Evolutionary conservation across 2,797 vertebrate species (phyloP).

Genomic region (Synanceia verrucosa): DNA sequence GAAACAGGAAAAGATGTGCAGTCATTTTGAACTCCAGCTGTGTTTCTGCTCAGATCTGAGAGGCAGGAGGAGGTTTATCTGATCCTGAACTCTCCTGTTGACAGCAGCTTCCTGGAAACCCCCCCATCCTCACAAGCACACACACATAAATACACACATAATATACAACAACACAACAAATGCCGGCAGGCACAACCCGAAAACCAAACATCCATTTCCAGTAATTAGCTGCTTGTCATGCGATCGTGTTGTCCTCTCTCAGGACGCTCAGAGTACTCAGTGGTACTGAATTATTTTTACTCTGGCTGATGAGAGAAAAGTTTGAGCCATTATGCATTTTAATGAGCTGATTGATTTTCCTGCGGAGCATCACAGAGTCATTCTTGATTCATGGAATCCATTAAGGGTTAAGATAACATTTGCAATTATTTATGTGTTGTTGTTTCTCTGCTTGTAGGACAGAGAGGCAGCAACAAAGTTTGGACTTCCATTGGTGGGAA

Average conservation of each 20-base stretch:
- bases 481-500: no score
- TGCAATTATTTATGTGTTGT: not conserved
- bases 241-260: constrained; percentile 8
- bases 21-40: no score
- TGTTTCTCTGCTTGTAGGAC: not conserved
- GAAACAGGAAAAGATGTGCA: no score
- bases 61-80: constrained; percentile 48
- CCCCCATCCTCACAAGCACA: constrained; percentile 26
- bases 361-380: not conserved
- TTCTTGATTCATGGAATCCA: not conserved
- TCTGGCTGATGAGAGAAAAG: not conserved
- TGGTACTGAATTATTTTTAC: not conserved
- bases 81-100: constrained; percentile 40
- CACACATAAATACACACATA: constrained; percentile 1
- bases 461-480: not conserved
- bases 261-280: not conserved
- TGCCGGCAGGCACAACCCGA: constrained; percentile 3
- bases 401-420: not conserved
- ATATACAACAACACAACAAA: constrained; percentile 21
- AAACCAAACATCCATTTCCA: constrained; percentile 65
- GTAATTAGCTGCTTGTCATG: constrained; percentile 54
- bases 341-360: constrained; percentile 21
- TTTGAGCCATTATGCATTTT: not conserved
- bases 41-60: constrained; percentile 27
- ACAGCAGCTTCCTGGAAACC: constrained; percentile 61